Conservation (phyloP, 2,113 vertebrate genomes). For the Patagioenas fasciata region DNA sequence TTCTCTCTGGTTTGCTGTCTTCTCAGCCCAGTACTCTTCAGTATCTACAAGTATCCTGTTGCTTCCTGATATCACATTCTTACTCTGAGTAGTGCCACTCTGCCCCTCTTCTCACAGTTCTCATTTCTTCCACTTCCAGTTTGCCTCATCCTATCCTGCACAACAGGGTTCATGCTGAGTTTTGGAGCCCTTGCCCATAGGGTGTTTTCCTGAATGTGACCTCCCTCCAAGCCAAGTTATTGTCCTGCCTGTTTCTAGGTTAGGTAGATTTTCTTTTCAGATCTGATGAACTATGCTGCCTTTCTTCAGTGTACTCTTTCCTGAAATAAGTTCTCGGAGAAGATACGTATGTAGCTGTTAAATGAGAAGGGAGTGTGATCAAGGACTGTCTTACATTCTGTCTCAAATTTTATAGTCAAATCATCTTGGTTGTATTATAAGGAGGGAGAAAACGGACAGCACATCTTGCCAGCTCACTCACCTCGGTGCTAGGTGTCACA, state of each 20-base stretch:
- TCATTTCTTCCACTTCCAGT: background rate
- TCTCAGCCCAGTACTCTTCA: background rate
- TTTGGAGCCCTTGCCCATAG: background rate
- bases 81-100: accelerated
- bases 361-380: background rate
- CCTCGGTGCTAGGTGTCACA: background rate
- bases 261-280: background rate
- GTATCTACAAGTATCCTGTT: background rate
- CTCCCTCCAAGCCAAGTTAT: background rate
- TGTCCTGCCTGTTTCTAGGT: background rate
- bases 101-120: background rate
- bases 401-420: background rate
- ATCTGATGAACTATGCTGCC: background rate
- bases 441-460: background rate
- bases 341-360: background rate
- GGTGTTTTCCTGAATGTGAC: background rate
- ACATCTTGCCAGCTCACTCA: background rate
- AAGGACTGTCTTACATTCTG: background rate
- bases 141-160: background rate
- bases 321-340: background rate
- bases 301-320: background rate
- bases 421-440: background rate
- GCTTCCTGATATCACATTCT: background rate
- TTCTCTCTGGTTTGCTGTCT: background rate
- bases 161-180: background rate